Evolutionary conservation across 2,888 invertebrate genomes (phyloP).

Genomic region (Erebia ligea): DNA sequence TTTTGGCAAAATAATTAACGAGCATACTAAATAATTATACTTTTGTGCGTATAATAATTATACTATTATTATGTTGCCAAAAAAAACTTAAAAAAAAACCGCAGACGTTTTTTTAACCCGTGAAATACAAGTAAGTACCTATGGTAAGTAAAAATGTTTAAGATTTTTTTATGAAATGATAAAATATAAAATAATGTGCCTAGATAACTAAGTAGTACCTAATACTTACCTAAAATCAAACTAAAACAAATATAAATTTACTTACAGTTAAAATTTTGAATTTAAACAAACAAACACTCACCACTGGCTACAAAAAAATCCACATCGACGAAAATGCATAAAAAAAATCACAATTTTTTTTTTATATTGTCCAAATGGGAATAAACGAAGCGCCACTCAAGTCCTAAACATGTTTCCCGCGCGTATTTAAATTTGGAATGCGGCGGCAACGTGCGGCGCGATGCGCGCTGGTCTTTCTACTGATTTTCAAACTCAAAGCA

Average conservation of each 20-base stretch:
- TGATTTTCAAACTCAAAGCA: constrained; percentile 61
- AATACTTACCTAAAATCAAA: not conserved
- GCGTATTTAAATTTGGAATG: constrained; percentile 48
- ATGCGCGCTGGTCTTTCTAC: constrained; percentile 65
- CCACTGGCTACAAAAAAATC: constrained; percentile 23
- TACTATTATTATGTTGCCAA: no score
- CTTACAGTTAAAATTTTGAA: not conserved
- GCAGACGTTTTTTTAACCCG: no score
- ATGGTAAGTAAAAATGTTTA: no score
- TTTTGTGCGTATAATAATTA: no score
- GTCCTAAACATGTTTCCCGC: constrained; percentile 46
- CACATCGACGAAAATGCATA: constrained; percentile 26
- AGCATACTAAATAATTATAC: no score
- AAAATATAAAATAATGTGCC: no score
- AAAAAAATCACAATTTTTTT: constrained; percentile 19
- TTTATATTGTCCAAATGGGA: constrained; percentile 7
- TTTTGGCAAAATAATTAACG: no score
- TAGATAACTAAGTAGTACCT: no score
- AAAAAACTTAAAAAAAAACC: no score
- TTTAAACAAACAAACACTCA: not conserved
- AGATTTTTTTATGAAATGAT: no score
- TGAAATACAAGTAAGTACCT: no score
- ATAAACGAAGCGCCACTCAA: constrained; percentile 20
- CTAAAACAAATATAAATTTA: not conserved
- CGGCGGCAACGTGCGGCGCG: constrained; percentile 54